These are phyloP conservation scores for Ciona savignyi DNA, from an alignment of 23 tunicate species.

Conservation along the genomic window DNA sequence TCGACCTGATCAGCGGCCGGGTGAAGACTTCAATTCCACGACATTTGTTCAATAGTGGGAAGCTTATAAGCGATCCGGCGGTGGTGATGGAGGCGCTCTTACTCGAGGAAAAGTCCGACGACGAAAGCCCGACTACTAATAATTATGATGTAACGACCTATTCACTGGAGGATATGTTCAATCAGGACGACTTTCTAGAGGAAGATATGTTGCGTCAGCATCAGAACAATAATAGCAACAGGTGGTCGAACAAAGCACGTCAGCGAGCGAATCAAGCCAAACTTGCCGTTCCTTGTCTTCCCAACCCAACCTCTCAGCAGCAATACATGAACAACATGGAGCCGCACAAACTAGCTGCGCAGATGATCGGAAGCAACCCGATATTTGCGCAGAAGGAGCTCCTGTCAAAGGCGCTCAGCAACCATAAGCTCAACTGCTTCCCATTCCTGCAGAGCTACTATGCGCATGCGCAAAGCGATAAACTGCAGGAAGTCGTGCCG, in stretches of 20 bases:
- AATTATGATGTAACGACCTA: constrained; percentile 6
- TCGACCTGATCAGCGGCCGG: constrained; percentile 62
- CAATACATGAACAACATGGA: constrained; percentile 11
- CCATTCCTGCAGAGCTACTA: constrained; percentile 22
- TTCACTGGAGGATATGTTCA: constrained; percentile 59
- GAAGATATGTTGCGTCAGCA: constrained; percentile 26
- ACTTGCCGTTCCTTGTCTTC: not conserved
- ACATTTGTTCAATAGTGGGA: constrained; percentile 35
- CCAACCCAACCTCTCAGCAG: constrained; percentile 2
- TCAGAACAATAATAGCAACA: constrained; percentile 13
- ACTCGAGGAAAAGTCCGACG: constrained; percentile 60
- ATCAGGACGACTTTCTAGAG: constrained; percentile 42
- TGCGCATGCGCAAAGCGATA: not conserved
- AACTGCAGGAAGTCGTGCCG: not conserved
- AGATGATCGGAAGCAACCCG: constrained; percentile 16
- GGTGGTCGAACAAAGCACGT: constrained; percentile 7
- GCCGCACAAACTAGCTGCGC: constrained; percentile 23
- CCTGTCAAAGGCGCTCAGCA: constrained; percentile 25
- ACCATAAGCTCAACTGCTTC: constrained; percentile 16
- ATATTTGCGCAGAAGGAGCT: constrained; percentile 16
- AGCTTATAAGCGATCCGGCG: constrained; percentile 58
- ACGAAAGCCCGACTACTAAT: constrained; percentile 9
- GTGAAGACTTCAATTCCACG: constrained; percentile 55
- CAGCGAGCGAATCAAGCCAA: constrained; percentile 9
- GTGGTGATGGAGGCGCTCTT: constrained; percentile 60